phyloP scores from a whole-genome alignment of 2,888 invertebrate genomes.

The Ommatoiulus sabulosus region DNA sequence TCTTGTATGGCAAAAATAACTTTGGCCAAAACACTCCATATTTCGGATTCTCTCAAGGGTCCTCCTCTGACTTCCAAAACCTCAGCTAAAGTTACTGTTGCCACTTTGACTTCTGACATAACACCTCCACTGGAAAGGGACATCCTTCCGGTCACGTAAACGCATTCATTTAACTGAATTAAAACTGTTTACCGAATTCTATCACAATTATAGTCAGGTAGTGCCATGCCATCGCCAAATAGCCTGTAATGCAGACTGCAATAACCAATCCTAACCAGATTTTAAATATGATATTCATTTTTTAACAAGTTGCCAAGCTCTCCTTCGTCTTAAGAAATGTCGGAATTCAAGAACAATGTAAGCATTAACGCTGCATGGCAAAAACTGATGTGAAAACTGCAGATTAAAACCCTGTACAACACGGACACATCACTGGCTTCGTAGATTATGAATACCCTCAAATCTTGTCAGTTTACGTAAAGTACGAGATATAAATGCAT shows the following conservation, averaged over 20 bases:
- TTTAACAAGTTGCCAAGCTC: not conserved
- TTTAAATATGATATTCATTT: conserved; percentile 47
- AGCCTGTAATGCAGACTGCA: not conserved
- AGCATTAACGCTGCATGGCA: not conserved
- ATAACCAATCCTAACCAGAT: conserved; percentile 51
- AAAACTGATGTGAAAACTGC: not conserved
- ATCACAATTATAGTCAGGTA: conserved; percentile 46
- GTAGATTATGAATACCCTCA: not conserved
- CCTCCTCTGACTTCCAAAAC: conserved; percentile 12
- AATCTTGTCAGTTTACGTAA: not conserved
- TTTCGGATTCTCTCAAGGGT: conserved; percentile 13
- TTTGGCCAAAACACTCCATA: not conserved
- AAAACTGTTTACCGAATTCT: conserved; percentile 16
- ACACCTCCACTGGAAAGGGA: not conserved
- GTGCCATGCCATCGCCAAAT: conserved; percentile 30
- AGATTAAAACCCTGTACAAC: not conserved
- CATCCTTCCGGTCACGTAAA: not conserved
- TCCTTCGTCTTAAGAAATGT: not conserved
- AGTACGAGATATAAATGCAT: too few relatives aligned
- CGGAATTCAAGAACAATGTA: not conserved
- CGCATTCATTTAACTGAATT: not conserved
- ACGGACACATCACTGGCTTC: not conserved
- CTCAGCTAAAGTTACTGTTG: not conserved
- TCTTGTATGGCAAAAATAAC: conserved; percentile 7
- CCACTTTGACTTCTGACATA: conserved; percentile 35